Evolutionary conservation across 2,888 invertebrate genomes (phyloP).

Genomic region (Pemphredon lugubris): DNA sequence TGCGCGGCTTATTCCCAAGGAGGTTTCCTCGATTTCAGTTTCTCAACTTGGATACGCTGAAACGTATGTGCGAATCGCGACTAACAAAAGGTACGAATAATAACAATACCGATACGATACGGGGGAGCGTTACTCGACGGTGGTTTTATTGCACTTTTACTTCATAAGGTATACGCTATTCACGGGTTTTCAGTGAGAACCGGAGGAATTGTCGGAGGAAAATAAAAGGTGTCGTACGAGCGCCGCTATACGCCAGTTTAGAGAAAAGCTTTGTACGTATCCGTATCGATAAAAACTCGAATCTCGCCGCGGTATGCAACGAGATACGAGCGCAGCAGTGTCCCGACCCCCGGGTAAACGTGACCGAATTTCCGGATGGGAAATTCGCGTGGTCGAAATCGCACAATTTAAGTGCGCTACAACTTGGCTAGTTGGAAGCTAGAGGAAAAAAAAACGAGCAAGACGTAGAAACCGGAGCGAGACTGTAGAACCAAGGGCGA

Average conservation of each 20-base stretch:
- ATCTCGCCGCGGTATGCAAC: conserved; percentile 5
- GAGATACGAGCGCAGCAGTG: background rate
- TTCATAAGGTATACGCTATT: background rate
- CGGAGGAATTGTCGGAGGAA: background rate
- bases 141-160: background rate
- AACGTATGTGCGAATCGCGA: no score
- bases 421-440: background rate
- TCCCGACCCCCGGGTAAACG: conserved; percentile 9
- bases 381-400: conserved; percentile 6
- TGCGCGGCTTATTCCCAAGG: no score
- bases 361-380: conserved; percentile 31
- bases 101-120: background rate
- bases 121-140: background rate
- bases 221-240: conserved; percentile 1
- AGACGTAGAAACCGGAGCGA: background rate
- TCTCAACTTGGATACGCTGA: no score
- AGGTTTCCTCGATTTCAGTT: no score
- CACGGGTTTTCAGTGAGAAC: background rate
- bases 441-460: conserved; percentile 7
- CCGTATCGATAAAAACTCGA: background rate
- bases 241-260: background rate
- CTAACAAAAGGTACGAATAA: background rate
- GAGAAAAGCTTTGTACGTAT: no score
- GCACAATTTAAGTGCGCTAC: conserved; percentile 28
- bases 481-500: background rate